phyloP scores from a whole-genome alignment of 2,888 invertebrate species.

The Mythimna lalbum region DNA sequence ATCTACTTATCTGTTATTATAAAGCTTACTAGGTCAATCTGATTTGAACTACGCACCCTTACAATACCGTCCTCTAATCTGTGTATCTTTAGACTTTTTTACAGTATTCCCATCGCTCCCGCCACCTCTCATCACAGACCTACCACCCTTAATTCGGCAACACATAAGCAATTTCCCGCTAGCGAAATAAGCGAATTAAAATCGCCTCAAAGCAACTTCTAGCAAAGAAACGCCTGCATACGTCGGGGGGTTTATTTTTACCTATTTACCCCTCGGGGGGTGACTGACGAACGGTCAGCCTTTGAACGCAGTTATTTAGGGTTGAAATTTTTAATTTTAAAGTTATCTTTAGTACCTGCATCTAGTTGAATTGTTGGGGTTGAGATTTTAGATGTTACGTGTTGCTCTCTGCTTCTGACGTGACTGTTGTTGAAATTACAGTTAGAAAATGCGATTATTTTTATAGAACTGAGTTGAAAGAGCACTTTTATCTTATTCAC shows the following conservation, averaged over 20 bases:
- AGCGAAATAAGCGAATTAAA: constrained; percentile 89
- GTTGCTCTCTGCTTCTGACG: constrained; percentile 10
- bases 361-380: constrained; percentile 18
- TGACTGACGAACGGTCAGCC: constrained; percentile 76
- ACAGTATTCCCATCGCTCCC: constrained; percentile 2
- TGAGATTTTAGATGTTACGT: constrained; percentile 13
- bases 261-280: constrained; percentile 78
- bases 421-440: constrained; percentile 13
- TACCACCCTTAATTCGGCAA: constrained; percentile 77
- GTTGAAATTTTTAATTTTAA: constrained; percentile 58
- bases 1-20: too few relatives aligned
- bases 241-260: constrained; percentile 81
- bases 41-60: too few relatives aligned
- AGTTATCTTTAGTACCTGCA: constrained; percentile 39
- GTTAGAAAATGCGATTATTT: background rate
- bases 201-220: constrained; percentile 86
- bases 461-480: too few relatives aligned
- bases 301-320: constrained; percentile 76
- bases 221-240: constrained; percentile 85
- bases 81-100: too few relatives aligned
- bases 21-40: too few relatives aligned
- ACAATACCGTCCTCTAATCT: too few relatives aligned
- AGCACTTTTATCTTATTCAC: too few relatives aligned
- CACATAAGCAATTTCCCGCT: constrained; percentile 83
- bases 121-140: constrained; percentile 47